Conservation (phyloP, 2,797 vertebrate genomes). For the Acanthopagrus latus region DNA sequence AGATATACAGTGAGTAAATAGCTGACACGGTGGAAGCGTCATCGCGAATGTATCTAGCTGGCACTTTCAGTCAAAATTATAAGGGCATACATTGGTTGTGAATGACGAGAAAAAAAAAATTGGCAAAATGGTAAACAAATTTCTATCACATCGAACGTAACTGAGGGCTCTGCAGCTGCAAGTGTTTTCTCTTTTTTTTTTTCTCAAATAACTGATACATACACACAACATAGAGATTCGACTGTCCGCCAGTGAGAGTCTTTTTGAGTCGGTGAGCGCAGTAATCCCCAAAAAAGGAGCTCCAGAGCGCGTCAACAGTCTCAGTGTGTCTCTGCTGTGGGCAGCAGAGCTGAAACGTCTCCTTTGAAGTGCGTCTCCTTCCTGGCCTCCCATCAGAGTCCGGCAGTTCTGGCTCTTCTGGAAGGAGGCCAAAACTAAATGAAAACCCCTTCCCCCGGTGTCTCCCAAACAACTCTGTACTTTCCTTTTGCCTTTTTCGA, state of each 20-base stretch:
- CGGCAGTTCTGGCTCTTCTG: slow-evolving; percentile 60
- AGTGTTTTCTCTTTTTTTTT: slow-evolving; percentile 31
- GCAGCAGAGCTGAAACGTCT: slow-evolving; percentile 63
- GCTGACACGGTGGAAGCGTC: slow-evolving; percentile 66
- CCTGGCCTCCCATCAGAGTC: slow-evolving; percentile 60
- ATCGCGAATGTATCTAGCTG: slow-evolving; percentile 70
- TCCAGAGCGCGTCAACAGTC: slow-evolving; percentile 59
- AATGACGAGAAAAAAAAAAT: slow-evolving; percentile 56
- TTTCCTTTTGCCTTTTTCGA: slow-evolving; percentile 50
- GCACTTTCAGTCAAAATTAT: slow-evolving; percentile 77
- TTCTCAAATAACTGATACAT: slow-evolving; percentile 73
- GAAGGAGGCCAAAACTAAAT: slow-evolving; percentile 62
- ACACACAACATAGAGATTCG: slow-evolving; percentile 77
- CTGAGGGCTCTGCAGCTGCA: slow-evolving; percentile 64
- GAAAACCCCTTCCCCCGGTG: slow-evolving; percentile 45
- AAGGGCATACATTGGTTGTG: slow-evolving; percentile 69
- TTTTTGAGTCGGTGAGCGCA: slow-evolving; percentile 58
- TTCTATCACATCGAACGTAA: slow-evolving; percentile 75
- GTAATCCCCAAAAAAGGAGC: slow-evolving; percentile 65
- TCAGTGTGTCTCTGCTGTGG: slow-evolving; percentile 59
- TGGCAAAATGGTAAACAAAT: slow-evolving; percentile 66
- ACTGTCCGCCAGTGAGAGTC: slow-evolving; percentile 69
- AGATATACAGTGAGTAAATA: slow-evolving; percentile 77
- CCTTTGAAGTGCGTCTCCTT: slow-evolving; percentile 63
- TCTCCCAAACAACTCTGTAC: slow-evolving; percentile 56